A percentile compares a stretch with the other conserved stretches of the same genome.
These are phyloP conservation scores for Nemoura dubitans DNA, from an alignment of 2,888 invertebrate species.

Conservation along the genomic window DNA sequence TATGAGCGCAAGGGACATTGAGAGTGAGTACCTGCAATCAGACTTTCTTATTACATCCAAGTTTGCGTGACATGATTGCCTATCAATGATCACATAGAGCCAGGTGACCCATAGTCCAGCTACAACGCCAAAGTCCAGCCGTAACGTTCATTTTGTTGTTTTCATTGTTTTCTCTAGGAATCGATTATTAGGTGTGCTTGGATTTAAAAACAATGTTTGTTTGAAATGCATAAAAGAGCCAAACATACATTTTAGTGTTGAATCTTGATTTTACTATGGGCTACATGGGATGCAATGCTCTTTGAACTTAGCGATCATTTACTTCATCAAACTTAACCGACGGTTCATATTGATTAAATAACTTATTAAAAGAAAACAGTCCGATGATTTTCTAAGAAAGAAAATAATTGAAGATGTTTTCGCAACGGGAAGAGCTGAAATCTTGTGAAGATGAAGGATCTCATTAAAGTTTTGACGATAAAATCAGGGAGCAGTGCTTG, in stretches of 20 bases:
- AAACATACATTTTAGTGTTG: constrained; percentile 29
- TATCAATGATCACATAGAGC: too few species aligned
- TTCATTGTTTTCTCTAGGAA: neutral
- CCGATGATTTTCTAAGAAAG: neutral
- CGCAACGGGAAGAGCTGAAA: too few species aligned
- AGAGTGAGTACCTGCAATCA: constrained; percentile 53
- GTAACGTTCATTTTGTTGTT: neutral
- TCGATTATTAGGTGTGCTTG: constrained; percentile 7
- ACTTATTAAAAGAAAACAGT: neutral
- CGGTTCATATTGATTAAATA: neutral
- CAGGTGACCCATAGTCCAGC: too few species aligned
- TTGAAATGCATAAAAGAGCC: constrained; percentile 35
- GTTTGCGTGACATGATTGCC: neutral
- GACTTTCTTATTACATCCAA: neutral
- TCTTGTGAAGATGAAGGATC: too few species aligned
- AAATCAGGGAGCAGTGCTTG: too few species aligned
- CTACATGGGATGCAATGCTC: neutral
- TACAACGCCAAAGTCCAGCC: neutral
- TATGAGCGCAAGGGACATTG: constrained; percentile 55
- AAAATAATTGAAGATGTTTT: neutral
- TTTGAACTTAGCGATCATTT: neutral
- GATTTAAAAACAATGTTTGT: constrained; percentile 29
- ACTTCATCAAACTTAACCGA: neutral
- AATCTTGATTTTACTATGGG: neutral
- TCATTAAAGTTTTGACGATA: too few species aligned